phyloP scores from a whole-genome alignment of 2,113 vertebrate species.

The Ammodytes dubius region DNA sequence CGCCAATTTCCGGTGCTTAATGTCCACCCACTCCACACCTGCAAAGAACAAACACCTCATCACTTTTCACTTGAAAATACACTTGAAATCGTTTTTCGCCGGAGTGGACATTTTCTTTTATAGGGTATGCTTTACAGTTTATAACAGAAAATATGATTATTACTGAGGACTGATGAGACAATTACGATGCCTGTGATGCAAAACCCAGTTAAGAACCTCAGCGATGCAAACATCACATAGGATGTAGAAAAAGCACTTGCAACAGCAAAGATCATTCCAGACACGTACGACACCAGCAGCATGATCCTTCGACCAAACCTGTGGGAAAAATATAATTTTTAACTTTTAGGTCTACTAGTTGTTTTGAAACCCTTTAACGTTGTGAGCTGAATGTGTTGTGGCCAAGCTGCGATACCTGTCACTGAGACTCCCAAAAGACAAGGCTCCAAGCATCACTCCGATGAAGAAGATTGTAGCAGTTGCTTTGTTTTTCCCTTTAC shows the following conservation, averaged over 20 bases:
- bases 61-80: background rate
- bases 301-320: constrained; percentile 82
- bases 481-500: constrained; percentile 84
- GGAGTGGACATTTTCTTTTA: background rate
- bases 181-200: constrained; percentile 83
- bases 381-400: background rate
- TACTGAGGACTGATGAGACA: constrained; percentile 79
- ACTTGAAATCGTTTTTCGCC: background rate
- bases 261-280: constrained; percentile 74
- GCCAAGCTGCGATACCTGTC: constrained; percentile 82
- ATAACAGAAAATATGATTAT: constrained; percentile 25
- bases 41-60: constrained; percentile 20
- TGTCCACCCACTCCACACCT: constrained; percentile 87
- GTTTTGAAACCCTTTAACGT: background rate
- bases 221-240: constrained; percentile 79
- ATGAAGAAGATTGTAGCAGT: constrained; percentile 88
- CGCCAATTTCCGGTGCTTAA: constrained; percentile 81
- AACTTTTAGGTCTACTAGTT: background rate
- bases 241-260: constrained; percentile 80
- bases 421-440: constrained; percentile 87
- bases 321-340: background rate
- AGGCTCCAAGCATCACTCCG: constrained; percentile 87
- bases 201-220: constrained; percentile 85
- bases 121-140: background rate
- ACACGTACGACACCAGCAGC: constrained; percentile 79